A percentile compares a stretch with the other conserved stretches of the same genome.
Evolutionary conservation across 2,797 vertebrate species (phyloP).

Genomic region (Oreochromis grahami): DNA sequence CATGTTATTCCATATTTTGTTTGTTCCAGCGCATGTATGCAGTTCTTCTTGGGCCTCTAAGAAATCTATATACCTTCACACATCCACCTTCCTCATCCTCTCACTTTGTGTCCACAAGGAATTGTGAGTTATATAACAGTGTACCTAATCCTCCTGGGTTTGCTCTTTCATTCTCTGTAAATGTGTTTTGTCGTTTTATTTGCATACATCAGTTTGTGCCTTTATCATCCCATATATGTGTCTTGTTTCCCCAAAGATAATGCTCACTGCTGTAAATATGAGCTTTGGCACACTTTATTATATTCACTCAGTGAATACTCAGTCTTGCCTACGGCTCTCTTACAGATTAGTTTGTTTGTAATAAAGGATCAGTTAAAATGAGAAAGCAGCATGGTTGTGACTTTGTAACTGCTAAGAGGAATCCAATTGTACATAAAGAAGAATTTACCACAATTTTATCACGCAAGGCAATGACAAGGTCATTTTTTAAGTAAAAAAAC

Average conservation of each 20-base stretch:
- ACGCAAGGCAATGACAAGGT: background rate
- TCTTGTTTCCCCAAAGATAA: background rate
- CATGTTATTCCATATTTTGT: background rate
- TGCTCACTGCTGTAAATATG: background rate
- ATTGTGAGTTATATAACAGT: background rate
- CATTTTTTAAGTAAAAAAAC: background rate
- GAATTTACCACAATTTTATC: background rate
- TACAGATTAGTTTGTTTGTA: background rate
- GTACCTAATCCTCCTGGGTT: background rate
- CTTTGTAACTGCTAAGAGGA: background rate
- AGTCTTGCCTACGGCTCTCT: background rate
- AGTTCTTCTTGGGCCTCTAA: background rate
- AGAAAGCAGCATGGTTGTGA: background rate
- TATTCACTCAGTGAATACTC: background rate
- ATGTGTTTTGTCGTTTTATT: background rate
- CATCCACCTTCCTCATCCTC: background rate
- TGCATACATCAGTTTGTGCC: background rate
- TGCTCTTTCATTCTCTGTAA: background rate
- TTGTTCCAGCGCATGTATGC: background rate
- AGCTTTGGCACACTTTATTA: background rate
- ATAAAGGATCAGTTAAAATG: conserved; percentile 5
- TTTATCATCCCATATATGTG: background rate
- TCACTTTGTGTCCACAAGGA: background rate
- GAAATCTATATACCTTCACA: background rate
- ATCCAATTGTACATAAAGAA: background rate